A percentile compares a stretch with the other conserved stretches of the same genome.
Conservation (phyloP, 1,140 invertebrate genomes). For the Armadillidium nasatum region DNA sequence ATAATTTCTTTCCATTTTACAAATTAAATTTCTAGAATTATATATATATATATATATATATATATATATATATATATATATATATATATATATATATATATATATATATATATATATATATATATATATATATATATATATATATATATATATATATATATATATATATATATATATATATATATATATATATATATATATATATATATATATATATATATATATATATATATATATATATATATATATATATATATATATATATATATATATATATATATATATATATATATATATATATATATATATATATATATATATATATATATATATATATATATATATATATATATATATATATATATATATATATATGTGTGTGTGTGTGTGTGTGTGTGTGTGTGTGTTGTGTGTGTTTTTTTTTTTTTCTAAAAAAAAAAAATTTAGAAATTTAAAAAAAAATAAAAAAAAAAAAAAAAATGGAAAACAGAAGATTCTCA, state of each 20-base stretch:
- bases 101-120: not conserved
- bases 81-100: not conserved
- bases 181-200: not conserved
- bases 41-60: not conserved
- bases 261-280: not conserved
- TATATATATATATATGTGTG: no score
- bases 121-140: no score
- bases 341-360: no score
- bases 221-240: no score
- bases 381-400: no score
- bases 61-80: constrained; percentile 1
- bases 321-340: not conserved
- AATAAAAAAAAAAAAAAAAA: no score
- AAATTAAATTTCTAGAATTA: no score
- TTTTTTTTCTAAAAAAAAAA: no score
- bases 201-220: not conserved
- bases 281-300: constrained; percentile 1
- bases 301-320: not conserved
- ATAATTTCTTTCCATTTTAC: no score
- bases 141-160: not conserved
- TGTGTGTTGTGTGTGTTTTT: no score
- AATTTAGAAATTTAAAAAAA: no score
- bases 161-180: constrained; percentile 7
- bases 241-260: not conserved
- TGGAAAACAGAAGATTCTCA: no score